Percentiles rank a stretch among this genome's conserved stretches.
These are phyloP conservation scores for Plodia interpunctella DNA, from an alignment of 1,140 invertebrate genomes.

Conservation along the genomic window DNA sequence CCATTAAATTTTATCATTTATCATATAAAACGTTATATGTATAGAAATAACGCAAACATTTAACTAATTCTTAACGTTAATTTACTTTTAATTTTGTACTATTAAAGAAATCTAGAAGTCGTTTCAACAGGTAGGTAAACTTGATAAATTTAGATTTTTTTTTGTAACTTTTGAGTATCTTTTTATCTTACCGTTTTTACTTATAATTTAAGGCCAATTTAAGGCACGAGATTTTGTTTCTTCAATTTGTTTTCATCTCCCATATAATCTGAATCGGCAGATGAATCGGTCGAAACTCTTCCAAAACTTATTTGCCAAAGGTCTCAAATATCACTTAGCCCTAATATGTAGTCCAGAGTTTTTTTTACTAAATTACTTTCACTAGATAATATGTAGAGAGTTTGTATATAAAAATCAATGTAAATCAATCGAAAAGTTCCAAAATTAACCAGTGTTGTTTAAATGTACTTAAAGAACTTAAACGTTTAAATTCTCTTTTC, in stretches of 20 bases:
- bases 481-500: conserved; percentile 74
- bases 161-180: conserved; percentile 59
- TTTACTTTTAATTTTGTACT: conserved; percentile 75
- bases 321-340: conserved; percentile 71
- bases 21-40: conserved; percentile 70
- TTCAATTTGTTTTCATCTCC: conserved; percentile 58
- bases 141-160: conserved; percentile 67
- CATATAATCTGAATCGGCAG: conserved; percentile 57
- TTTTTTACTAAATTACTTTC: conserved; percentile 68
- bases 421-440: conserved; percentile 72
- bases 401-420: conserved; percentile 71
- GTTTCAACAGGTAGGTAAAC: conserved; percentile 71
- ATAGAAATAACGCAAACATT: conserved; percentile 72
- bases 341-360: conserved; percentile 65
- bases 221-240: conserved; percentile 69
- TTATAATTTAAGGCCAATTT: conserved; percentile 76
- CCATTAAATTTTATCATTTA: conserved; percentile 58
- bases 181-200: conserved; percentile 71
- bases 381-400: conserved; percentile 73
- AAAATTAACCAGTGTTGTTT: conserved; percentile 76
- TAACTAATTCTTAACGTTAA: conserved; percentile 73
- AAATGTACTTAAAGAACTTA: conserved; percentile 74
- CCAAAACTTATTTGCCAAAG: conserved; percentile 66
- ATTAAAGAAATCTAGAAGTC: conserved; percentile 75
- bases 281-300: conserved; percentile 71